phyloP scores from a whole-genome alignment of 2,113 vertebrate genomes.

The Psittacus erithacus region DNA sequence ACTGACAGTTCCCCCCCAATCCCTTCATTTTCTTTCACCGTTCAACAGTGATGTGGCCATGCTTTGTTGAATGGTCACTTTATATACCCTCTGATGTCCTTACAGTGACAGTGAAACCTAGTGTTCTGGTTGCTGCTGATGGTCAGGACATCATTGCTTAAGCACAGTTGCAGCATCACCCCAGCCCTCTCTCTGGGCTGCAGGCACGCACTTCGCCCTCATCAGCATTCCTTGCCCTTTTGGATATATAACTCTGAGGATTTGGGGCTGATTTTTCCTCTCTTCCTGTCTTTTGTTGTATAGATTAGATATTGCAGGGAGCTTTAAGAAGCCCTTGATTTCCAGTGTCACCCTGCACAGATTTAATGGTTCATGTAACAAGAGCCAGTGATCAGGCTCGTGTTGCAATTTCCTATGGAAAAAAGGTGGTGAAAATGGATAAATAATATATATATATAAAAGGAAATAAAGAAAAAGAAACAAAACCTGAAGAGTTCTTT shows the following conservation, averaged over 20 bases:
- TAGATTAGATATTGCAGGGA: not conserved
- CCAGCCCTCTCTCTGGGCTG: not conserved
- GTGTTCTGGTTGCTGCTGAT: not conserved
- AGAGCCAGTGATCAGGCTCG: not conserved
- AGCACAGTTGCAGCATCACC: not conserved
- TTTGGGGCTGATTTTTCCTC: not conserved
- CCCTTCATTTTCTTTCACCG: not conserved
- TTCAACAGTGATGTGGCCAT: not conserved
- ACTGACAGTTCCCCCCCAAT: rapidly evolving
- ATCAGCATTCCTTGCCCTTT: not conserved
- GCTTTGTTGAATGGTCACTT: not conserved
- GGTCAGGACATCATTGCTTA: not conserved
- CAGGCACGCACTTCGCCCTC: not conserved
- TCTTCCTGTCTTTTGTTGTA: not conserved
- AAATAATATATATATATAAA: no score
- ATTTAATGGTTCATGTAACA: not conserved
- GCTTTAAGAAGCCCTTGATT: not conserved
- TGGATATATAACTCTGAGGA: not conserved
- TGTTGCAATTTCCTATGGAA: not conserved
- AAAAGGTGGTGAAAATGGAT: not conserved
- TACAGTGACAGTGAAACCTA: rapidly evolving
- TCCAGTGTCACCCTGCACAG: not conserved
- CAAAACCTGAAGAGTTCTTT: not conserved
- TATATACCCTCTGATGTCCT: not conserved
- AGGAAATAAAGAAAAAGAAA: not conserved